Base-by-base conservation (phyloP, 2,113 vertebrate species). In the Pagrus major region DNA sequence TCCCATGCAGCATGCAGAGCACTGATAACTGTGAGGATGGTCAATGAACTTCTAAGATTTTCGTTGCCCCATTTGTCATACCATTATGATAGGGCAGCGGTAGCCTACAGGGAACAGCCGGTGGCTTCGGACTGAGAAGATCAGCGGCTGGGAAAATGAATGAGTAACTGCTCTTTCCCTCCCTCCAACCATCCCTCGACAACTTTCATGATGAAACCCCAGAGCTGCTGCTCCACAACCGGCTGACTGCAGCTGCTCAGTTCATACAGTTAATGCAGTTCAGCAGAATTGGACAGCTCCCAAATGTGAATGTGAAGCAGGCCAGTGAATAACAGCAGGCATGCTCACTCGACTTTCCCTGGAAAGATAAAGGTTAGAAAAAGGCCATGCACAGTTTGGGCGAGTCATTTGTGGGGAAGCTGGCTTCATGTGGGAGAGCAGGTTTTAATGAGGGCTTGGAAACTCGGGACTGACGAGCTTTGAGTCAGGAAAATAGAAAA, bases 11-110 rank as follows among this genome's bases (percentile, higher is more conserved):
- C 49, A 21, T 10, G n/a, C 58, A 16, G 58, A 44, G 52, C 69
- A 23, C 14, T 14, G 63, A 81, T 81, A 78, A 75, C 70, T 6
- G 6, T 2, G 1, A 23, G 2, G 66, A 78, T 46, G 71, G 66
- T 72, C 67, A 0, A 49, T 66, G 71, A 80, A 80, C 60, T 68
- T 69, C n/a, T 51, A 15, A 60, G 46, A 76, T 44, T 58, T 59
- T 67, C 64, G 58, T 44, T 25, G 60, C 23, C 61, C 25, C 71
- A 72, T 83, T 77, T 77, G 79, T 77, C 63, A 61, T 6, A 35
- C 25, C 69, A 39, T 67, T 66, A 55, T 37, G 69, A 71, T 10
- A 52, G 64, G 63, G 69, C 44, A 65, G 78, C 70, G 3, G 73
- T 2, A 27, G 72, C 70, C 78, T 49, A 2, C 23, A 70, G 81